A percentile compares a stretch with the other conserved stretches of the same genome.
Conservation (phyloP, 1,140 invertebrate species). For the Drosophila pandora region DNA sequence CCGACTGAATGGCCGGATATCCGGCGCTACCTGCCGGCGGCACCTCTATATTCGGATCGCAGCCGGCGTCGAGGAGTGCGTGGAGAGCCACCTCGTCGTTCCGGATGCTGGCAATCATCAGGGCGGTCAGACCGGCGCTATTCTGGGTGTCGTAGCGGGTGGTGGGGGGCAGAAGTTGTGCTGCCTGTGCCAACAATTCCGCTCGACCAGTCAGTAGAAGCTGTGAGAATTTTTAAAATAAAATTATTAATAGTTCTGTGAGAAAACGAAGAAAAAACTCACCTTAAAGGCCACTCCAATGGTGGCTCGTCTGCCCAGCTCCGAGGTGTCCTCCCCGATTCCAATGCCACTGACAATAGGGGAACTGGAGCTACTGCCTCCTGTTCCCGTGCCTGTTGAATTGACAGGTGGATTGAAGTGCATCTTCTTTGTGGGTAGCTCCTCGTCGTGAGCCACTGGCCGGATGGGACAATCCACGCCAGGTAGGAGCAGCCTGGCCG, state of each 20-base stretch:
- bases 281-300: slow-evolving; percentile 90
- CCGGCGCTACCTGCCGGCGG: slow-evolving; percentile 80
- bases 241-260: background rate
- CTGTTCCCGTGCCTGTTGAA: slow-evolving; percentile 18
- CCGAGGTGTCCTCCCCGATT: slow-evolving; percentile 75
- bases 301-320: slow-evolving; percentile 86
- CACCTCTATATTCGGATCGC: slow-evolving; percentile 90
- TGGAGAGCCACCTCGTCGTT: slow-evolving; percentile 91
- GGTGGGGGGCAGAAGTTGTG: slow-evolving; percentile 89
- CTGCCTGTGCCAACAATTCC: slow-evolving; percentile 91
- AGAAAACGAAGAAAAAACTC: background rate
- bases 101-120: slow-evolving; percentile 92
- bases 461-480: slow-evolving; percentile 94
- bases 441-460: slow-evolving; percentile 86
- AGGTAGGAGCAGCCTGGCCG: slow-evolving; percentile 92
- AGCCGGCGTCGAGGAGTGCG: slow-evolving; percentile 90
- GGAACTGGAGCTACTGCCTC: slow-evolving; percentile 56
- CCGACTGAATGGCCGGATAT: slow-evolving; percentile 86
- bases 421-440: slow-evolving; percentile 83
- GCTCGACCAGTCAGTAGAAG: slow-evolving; percentile 90
- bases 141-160: slow-evolving; percentile 91
- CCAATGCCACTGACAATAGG: slow-evolving; percentile 40
- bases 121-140: slow-evolving; percentile 90
- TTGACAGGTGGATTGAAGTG: slow-evolving; percentile 42
- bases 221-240: background rate